Evolutionary conservation across 1,140 invertebrate species (phyloP), one percentile per base, ranked within the genome.

Genomic region (Amyelois transitella): DNA sequence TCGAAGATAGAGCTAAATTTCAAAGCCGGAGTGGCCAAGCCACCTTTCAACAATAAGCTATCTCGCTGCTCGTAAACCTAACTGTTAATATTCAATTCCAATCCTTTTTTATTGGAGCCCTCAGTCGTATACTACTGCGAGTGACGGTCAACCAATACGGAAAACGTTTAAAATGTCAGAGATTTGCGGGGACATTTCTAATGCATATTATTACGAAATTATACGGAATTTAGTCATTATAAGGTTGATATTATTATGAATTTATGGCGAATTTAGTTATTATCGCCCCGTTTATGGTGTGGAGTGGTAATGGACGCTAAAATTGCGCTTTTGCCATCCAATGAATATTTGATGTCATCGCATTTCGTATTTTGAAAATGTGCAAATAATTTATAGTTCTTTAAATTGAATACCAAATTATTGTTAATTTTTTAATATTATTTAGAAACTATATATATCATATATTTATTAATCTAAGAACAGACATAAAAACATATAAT

Each of bases 71-170:
- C 32, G 60, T 63, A 67, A 56, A 58, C 55, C 55, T 61, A 60
- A 58, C 60, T 59, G 58, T 58, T 59, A 54, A 56, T 49, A 59
- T 53, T 49, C 56, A 59, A 63, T 65, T 60, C 18, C 20, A 28
- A 60, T 58, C 38, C 51, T 58, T 65, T 18, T 72, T 69, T 66
- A 72, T 22, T 59, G 32, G 56, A 21, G 14, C 22, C 32, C 56
- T 43, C 62, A 58, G 54, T 44, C 48, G 54, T 51, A 44, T 55
- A 54, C 56, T 62, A 62, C 64, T 53, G 51, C 53, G 51, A 38
- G 59, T 58, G 60, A 68, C 62, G 58, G 45, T 60, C 38, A 67
- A 51, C 49, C 21, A 62, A 69, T 52, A 62, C 54, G 56, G 47
- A 58, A 62, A 51, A 18, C 22, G 25, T 52, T 38, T 38, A 38